Percentiles rank a stretch among this genome's conserved stretches.
phyloP scores from a whole-genome alignment of 2,888 invertebrate species.

The Hipparchia sbordonii region DNA sequence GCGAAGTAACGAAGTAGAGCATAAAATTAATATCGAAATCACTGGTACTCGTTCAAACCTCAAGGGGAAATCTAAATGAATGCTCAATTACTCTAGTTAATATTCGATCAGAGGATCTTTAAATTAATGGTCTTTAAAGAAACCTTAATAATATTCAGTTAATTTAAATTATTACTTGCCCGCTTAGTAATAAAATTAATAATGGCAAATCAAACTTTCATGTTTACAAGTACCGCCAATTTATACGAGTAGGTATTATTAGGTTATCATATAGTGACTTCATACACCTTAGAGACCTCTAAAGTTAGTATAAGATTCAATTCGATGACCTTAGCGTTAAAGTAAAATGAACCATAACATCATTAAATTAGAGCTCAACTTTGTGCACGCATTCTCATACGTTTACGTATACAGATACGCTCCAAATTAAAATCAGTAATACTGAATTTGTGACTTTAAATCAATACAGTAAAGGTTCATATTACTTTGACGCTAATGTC shows the following conservation, averaged over 20 bases:
- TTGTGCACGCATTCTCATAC: too few relatives aligned
- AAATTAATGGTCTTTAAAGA: slow-evolving; percentile 16
- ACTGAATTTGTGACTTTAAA: too few relatives aligned
- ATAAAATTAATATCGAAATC: slow-evolving; percentile 5
- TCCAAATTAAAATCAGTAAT: too few relatives aligned
- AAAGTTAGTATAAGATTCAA: too few relatives aligned
- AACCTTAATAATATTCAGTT: neutral
- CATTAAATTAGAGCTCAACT: too few relatives aligned
- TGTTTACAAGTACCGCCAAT: neutral
- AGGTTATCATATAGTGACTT: too few relatives aligned
- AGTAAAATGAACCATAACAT: too few relatives aligned
- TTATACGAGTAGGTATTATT: neutral
- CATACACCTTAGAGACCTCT: too few relatives aligned
- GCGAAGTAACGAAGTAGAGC: neutral
- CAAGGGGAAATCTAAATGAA: slow-evolving; percentile 27
- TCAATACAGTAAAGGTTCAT: too few relatives aligned
- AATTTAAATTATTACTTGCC: neutral
- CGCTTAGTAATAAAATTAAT: neutral
- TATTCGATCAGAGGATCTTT: slow-evolving; percentile 29
- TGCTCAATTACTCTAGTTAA: slow-evolving; percentile 32
- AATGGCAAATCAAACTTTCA: neutral
- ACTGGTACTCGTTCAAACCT: slow-evolving; percentile 16
- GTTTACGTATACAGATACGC: too few relatives aligned
- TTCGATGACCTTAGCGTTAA: too few relatives aligned
- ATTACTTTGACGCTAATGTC: too few relatives aligned